These are phyloP conservation scores for Diglossa brunneiventris DNA, from an alignment of 2,113 vertebrate species.

Conservation along the genomic window DNA sequence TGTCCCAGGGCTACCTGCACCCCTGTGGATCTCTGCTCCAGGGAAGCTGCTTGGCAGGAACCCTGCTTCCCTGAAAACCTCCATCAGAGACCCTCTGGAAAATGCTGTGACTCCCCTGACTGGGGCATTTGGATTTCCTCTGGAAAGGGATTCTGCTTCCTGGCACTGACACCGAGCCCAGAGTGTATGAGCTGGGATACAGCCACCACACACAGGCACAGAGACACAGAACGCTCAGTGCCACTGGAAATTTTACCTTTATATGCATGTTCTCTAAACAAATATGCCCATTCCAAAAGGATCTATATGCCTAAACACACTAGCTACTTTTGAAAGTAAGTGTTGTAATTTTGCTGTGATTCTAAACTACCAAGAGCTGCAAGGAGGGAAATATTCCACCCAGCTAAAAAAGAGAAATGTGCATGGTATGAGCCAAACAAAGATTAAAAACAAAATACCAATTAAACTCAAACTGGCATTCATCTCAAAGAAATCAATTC, in stretches of 20 bases:
- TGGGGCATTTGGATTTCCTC: background rate
- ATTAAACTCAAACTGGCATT: background rate
- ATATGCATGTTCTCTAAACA: background rate
- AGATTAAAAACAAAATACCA: conserved; percentile 28
- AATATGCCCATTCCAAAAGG: accelerated
- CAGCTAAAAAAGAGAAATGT: background rate
- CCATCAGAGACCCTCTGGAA: background rate
- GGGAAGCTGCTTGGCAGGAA: background rate
- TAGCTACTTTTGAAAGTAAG: background rate
- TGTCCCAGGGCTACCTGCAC: accelerated
- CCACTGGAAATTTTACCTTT: background rate
- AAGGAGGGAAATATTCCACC: background rate
- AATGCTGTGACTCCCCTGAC: accelerated
- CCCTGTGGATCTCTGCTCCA: background rate
- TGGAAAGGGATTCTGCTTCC: background rate
- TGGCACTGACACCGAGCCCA: accelerated
- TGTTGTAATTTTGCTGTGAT: background rate
- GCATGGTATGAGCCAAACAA: background rate
- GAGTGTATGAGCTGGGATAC: background rate
- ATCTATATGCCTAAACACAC: background rate
- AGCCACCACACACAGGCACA: background rate
- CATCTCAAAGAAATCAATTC: conserved; percentile 14
- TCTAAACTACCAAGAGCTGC: background rate
- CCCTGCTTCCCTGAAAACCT: background rate
- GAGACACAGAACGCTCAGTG: background rate